These are phyloP conservation scores for Spheniscus humboldti DNA, from an alignment of 2,797 vertebrate genomes.

Conservation along the genomic window DNA sequence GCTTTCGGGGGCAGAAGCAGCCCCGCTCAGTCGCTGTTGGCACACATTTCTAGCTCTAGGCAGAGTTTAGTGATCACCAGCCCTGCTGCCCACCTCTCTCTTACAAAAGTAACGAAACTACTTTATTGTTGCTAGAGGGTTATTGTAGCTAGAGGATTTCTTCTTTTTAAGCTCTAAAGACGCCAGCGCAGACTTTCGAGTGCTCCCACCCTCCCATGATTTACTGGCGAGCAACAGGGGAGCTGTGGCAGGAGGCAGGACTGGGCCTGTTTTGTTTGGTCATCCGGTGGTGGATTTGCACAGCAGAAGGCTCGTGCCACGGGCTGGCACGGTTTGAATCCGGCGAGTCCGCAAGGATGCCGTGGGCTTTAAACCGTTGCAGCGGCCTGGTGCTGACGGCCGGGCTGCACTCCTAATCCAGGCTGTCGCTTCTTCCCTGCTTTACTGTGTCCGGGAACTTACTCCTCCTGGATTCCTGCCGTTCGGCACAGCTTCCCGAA, in stretches of 20 bases:
- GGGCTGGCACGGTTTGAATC: background rate
- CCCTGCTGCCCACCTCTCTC: fast-evolving
- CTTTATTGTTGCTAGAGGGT: background rate
- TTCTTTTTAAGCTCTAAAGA: background rate
- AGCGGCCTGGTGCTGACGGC: background rate
- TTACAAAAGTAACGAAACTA: background rate
- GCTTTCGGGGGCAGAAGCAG: background rate
- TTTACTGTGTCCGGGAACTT: background rate
- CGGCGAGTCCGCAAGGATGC: fast-evolving
- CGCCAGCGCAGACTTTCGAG: background rate
- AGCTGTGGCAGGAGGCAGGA: background rate
- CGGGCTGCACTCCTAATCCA: background rate
- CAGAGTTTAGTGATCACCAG: background rate
- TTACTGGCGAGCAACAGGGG: background rate
- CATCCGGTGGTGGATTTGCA: background rate
- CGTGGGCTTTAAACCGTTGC: fast-evolving
- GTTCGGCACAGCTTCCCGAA: background rate
- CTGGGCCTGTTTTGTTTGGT: background rate
- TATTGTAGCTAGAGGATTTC: background rate
- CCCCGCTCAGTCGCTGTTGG: background rate
- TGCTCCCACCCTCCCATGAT: background rate
- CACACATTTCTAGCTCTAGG: fast-evolving
- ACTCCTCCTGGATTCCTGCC: background rate
- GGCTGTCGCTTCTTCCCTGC: background rate
- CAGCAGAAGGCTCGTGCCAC: fast-evolving